Base-by-base conservation (phyloP, 2,113 vertebrate species). In the Dermatemys mawii region DNA sequence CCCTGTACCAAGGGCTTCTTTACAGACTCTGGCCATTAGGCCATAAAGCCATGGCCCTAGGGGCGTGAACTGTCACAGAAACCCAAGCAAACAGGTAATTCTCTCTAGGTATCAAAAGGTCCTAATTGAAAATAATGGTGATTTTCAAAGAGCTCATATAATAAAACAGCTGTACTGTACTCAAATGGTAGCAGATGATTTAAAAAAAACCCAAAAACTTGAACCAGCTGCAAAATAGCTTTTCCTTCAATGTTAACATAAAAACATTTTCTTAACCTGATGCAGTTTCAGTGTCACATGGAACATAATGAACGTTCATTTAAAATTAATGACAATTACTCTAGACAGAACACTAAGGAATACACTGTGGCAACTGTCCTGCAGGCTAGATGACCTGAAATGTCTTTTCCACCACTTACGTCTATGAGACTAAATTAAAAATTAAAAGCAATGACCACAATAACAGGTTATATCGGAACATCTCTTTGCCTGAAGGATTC, bases 261-360 rank as follows among this genome's bases (percentile, higher is more conserved):
- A 88, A 92, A 86, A 50, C 32, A 35, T 16, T 4, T 4, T 83
- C 81, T 80, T 51, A 82, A 35, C 86, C 70, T n/a, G 12, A 54
- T 67, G 13, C 12, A 29, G 12, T 81, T 87, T 87, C 82, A 29
- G 5, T 75, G 41, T 51, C n/a, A 88, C 87, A 81, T 41, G 16
- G 78, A 94, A 41, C 10, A 50, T 83, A 53, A n/a, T 3, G 84
- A 57, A 13, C 60, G 50, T 50, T 27, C 70, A 48, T 54, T 57
- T 85, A 48, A 91, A 94, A 41, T 80, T 67, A 53, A 80, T 70
- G 22, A 90, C 49, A 95, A 63, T 67, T 54, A 53, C 6, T 85
- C 48, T 1, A 19, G 38, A 21, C 8, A 38, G 14, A 63, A 73
- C n/a, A 53, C 60, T 80, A 5, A 0, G 0, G 88, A 60, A 81